Percentiles rank a stretch among this genome's conserved stretches.
Conservation (phyloP, 2,113 vertebrate genomes). For the Ondatra zibethicus region DNA sequence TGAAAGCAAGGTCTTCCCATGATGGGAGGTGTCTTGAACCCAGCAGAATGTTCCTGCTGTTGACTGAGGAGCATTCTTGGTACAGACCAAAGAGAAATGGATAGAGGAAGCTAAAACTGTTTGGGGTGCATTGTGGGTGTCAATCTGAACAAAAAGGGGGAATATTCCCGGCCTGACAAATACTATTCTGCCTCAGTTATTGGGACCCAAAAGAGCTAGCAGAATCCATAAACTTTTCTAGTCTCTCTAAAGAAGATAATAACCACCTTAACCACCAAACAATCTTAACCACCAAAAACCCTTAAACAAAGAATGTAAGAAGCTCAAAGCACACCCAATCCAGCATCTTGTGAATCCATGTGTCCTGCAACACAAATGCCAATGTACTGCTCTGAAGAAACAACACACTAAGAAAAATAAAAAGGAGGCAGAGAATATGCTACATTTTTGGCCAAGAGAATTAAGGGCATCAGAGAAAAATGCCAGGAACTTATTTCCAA, state of each 20-base stretch:
- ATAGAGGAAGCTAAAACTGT: rapidly evolving
- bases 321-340: no score
- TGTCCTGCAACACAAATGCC: background rate
- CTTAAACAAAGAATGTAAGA: background rate
- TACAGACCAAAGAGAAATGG: background rate
- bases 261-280: no score
- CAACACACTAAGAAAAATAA: background rate
- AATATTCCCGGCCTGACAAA: background rate
- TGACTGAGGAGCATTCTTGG: background rate
- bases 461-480: background rate
- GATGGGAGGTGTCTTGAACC: background rate
- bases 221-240: background rate
- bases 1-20: background rate
- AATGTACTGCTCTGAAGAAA: background rate
- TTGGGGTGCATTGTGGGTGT: background rate
- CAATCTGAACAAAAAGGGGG: background rate
- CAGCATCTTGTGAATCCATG: background rate
- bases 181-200: background rate
- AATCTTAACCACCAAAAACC: background rate
- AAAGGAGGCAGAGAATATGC: background rate
- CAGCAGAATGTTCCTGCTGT: background rate
- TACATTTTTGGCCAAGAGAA: background rate
- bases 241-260: background rate
- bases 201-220: background rate
- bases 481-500: background rate